Percentiles rank a stretch among this genome's conserved stretches.
phyloP scores from a whole-genome alignment of 2,113 vertebrate genomes.

The Proterorhinus semilunaris region DNA sequence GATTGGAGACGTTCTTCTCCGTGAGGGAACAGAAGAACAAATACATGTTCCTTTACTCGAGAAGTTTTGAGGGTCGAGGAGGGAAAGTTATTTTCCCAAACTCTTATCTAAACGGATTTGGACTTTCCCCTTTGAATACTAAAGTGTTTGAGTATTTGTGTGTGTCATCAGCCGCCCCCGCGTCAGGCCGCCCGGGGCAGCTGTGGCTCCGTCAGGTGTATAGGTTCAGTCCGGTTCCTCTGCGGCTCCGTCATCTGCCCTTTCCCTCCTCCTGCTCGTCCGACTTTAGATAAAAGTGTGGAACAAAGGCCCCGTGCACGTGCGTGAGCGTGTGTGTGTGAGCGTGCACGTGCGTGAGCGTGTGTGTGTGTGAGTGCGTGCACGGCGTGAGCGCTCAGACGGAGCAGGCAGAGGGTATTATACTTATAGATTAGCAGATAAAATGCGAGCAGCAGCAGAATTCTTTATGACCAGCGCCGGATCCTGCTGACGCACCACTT shows the following conservation, averaged over 20 bases:
- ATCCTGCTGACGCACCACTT: constrained; percentile 69
- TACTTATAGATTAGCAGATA: constrained; percentile 73
- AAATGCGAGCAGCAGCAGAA: constrained; percentile 75
- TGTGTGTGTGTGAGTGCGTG: neutral
- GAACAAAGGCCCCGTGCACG: neutral
- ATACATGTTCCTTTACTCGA: too few relatives aligned
- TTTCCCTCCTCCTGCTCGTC: neutral
- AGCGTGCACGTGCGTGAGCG: neutral
- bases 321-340: neutral
- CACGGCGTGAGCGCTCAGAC: constrained; percentile 15
- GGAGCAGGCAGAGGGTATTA: constrained; percentile 45
- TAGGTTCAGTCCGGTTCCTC: neutral
- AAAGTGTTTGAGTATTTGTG: too few relatives aligned
- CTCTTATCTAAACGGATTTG: too few relatives aligned
- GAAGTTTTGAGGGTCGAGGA: too few relatives aligned
- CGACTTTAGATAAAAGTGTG: constrained; percentile 7
- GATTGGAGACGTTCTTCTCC: too few relatives aligned
- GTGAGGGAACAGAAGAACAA: too few relatives aligned
- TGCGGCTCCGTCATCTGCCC: neutral
- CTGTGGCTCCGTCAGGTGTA: too few relatives aligned
- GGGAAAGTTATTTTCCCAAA: too few relatives aligned
- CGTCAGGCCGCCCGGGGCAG: too few relatives aligned
- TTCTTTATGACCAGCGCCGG: constrained; percentile 69
- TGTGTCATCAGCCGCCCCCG: too few relatives aligned
- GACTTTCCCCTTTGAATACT: too few relatives aligned